Percentiles rank a stretch among this genome's conserved stretches.
Evolutionary conservation across 2,888 invertebrate species (phyloP).

Genomic region (Chrysolina americana): DNA sequence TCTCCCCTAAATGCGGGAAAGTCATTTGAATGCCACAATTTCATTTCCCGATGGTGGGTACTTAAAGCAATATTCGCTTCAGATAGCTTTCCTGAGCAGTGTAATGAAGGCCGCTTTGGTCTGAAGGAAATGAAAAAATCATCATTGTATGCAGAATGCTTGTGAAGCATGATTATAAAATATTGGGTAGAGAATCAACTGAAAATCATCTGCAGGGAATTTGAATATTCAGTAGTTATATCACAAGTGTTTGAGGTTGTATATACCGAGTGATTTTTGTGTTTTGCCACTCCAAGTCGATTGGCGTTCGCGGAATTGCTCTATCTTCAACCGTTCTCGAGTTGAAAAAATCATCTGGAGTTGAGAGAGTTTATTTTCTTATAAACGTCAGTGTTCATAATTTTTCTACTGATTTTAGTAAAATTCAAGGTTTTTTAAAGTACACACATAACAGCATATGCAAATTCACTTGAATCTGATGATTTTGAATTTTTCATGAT

Average conservation of each 20-base stretch:
- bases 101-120: neutral
- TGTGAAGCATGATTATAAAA: neutral
- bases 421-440: too few relatives aligned
- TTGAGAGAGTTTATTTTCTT: too few relatives aligned
- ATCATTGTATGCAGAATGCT: slow-evolving; percentile 3
- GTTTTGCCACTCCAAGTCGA: too few relatives aligned
- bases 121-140: slow-evolving; percentile 19
- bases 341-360: too few relatives aligned
- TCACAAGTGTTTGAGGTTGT: neutral
- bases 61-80: slow-evolving; percentile 30
- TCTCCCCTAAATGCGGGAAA: slow-evolving; percentile 37
- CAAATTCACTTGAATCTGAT: too few relatives aligned
- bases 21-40: slow-evolving; percentile 43
- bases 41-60: slow-evolving; percentile 36
- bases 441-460: too few relatives aligned
- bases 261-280: too few relatives aligned
- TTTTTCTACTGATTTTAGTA: too few relatives aligned
- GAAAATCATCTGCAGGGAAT: neutral
- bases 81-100: slow-evolving; percentile 27
- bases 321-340: too few relatives aligned
- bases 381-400: too few relatives aligned
- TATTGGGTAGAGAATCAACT: neutral
- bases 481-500: too few relatives aligned
- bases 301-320: too few relatives aligned
- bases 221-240: neutral